Evolutionary conservation across 2,888 invertebrate species (phyloP).

Genomic region (Neoitamus cyanurus): DNA sequence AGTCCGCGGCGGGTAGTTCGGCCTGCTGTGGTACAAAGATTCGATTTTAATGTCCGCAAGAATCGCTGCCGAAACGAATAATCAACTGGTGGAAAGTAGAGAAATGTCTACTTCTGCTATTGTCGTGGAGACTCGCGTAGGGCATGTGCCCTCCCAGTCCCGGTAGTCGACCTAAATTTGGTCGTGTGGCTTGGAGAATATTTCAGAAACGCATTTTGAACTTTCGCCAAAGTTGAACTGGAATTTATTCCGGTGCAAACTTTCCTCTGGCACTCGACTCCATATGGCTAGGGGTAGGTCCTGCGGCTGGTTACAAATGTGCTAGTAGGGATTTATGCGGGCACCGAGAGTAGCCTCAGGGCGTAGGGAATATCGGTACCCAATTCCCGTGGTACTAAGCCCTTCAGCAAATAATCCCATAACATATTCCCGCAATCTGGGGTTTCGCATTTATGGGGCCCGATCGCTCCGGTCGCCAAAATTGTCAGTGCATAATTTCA

Average conservation of each 20-base stretch:
- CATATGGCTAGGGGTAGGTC: background rate
- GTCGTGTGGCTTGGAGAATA: background rate
- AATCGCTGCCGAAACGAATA: conserved; percentile 1
- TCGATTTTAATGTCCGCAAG: background rate
- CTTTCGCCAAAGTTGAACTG: background rate
- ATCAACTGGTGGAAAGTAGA: conserved; percentile 17
- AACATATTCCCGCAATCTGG: background rate
- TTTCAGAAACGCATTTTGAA: background rate
- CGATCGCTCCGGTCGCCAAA: background rate
- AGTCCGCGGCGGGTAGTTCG: background rate
- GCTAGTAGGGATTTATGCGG: background rate
- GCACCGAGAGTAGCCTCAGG: background rate
- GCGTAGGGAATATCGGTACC: background rate
- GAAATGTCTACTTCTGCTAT: background rate
- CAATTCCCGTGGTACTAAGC: background rate
- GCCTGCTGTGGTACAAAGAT: background rate
- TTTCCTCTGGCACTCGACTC: background rate
- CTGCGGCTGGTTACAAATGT: background rate
- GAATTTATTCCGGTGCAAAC: background rate
- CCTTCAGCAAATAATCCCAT: background rate
- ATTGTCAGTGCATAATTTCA: background rate
- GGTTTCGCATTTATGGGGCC: background rate
- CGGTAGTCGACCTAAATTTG: background rate
- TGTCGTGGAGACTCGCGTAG: background rate
- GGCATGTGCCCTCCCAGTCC: background rate